Evolutionary conservation across 2,888 invertebrate species (phyloP), one percentile per base, ranked within the genome.

Genomic region (Acleris holmiana): DNA sequence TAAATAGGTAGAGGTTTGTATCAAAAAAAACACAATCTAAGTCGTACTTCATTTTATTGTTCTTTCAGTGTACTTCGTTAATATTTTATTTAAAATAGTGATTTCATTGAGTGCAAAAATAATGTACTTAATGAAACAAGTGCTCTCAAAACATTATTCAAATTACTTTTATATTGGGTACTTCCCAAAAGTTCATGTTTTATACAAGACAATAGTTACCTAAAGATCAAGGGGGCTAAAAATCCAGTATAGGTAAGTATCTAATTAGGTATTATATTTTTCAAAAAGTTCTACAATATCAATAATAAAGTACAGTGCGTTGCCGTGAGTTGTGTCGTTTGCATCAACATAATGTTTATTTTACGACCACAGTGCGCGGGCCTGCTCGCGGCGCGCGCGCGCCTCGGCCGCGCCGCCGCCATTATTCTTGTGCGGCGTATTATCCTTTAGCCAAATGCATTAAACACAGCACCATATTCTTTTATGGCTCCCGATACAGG

Each of bases 31-130:
- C 29, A 2, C 25, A 15, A 51, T 83, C 82, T 80, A 85, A 54
- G 59, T 50, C 44, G 59, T 59, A 56, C 59, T 48, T 59, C 54
- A 65, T 59, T 89, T 89, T 88, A 89, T 89, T 88, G 82, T 85
- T 88, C 83, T 78, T 82, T 84, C 84, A 83, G 84, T 90, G 88
- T 88, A 85, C 74, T 85, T 83, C 77, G 79, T 84, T 79, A 78
- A 80, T 83, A 84, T 85, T 85, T 85, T 86, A 84, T 86, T 89
- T 88, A 89, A 89, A 89, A 89, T 89, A 89, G 90, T 90, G 88
- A 86, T 78, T 86, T 88, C 84, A 86, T 85, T 80, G 79, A 85
- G 91, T 91, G 91, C 91, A 89, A 89, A 89, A 91, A 89, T 91
- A 89, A 86, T 83, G 86, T 87, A 82, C 80, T 80, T 85, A 82